Conservation (phyloP, 2,113 vertebrate genomes). For the Malurus alboscapulatus region DNA sequence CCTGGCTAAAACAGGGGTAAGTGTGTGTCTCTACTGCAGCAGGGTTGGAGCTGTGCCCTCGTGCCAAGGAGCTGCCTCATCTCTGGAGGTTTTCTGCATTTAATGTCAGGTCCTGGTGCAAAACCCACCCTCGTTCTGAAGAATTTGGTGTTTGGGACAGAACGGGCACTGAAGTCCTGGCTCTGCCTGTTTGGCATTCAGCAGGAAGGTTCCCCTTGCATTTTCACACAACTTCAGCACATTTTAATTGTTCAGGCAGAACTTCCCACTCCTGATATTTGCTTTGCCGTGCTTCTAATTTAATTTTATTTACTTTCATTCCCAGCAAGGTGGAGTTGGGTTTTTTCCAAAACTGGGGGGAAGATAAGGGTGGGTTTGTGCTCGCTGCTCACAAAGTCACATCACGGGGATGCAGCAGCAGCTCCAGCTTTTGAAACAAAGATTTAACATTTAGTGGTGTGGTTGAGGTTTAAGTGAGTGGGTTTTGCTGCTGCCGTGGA, state of each 20-base stretch:
- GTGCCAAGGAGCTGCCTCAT: background rate
- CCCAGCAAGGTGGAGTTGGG: background rate
- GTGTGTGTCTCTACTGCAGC: background rate
- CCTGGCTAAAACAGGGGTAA: fast-evolving
- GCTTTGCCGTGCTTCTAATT: background rate
- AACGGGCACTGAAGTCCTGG: background rate
- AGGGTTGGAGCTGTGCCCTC: background rate
- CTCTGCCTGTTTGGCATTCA: background rate
- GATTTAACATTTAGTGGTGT: background rate
- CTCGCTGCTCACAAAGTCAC: background rate
- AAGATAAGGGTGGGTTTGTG: background rate
- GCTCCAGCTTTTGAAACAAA: background rate
- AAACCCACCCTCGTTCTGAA: background rate
- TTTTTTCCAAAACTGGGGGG: background rate
- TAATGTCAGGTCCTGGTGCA: fast-evolving
- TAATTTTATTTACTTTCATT: background rate
- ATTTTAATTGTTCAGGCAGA: background rate
- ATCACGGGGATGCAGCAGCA: fast-evolving
- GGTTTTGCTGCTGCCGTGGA: background rate
- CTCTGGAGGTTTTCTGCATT: background rate
- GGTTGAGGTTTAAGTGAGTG: background rate
- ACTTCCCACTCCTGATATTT: background rate
- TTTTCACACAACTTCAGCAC: background rate
- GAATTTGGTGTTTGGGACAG: fast-evolving
- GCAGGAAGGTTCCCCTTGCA: background rate